Evolutionary conservation across 2,888 invertebrate genomes (phyloP).

Genomic region (Trissolcus brochymenae): DNA sequence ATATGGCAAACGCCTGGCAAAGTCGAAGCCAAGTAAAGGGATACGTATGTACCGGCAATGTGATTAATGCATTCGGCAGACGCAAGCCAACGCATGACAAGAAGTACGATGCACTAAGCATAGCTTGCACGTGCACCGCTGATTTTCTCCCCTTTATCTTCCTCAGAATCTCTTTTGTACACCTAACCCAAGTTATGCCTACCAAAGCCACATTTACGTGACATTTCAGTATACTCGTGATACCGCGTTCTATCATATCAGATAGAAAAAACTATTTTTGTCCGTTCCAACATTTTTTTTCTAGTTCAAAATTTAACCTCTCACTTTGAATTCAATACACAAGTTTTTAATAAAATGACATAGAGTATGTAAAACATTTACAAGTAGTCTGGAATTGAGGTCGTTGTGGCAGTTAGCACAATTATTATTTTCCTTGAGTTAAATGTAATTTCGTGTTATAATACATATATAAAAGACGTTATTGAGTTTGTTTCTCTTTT

Average conservation of each 20-base stretch:
- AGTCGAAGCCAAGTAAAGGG: slow-evolving; percentile 55
- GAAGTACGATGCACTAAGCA: slow-evolving; percentile 63
- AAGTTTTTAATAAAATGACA: too few species aligned
- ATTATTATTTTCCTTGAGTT: background rate
- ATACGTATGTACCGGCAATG: slow-evolving; percentile 56
- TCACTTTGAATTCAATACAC: too few species aligned
- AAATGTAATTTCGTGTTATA: background rate
- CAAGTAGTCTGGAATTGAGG: too few species aligned
- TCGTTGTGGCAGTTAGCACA: too few species aligned
- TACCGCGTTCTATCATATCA: slow-evolving; percentile 48
- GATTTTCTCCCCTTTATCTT: slow-evolving; percentile 73
- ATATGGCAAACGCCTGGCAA: slow-evolving; percentile 47
- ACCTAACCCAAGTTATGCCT: slow-evolving; percentile 55
- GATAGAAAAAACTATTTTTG: slow-evolving; percentile 46
- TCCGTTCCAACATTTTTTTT: slow-evolving; percentile 14
- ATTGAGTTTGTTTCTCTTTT: too few species aligned
- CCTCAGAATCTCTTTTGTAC: slow-evolving; percentile 60
- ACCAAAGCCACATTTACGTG: slow-evolving; percentile 54
- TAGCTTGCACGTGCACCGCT: slow-evolving; percentile 70
- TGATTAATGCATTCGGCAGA: slow-evolving; percentile 73
- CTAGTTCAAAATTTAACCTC: too few species aligned
- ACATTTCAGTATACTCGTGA: slow-evolving; percentile 62
- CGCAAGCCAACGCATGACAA: slow-evolving; percentile 64
- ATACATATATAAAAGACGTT: background rate
- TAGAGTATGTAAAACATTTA: too few species aligned